Conservation (phyloP, 2,888 invertebrate genomes). For the Ophioninae sp. region DNA sequence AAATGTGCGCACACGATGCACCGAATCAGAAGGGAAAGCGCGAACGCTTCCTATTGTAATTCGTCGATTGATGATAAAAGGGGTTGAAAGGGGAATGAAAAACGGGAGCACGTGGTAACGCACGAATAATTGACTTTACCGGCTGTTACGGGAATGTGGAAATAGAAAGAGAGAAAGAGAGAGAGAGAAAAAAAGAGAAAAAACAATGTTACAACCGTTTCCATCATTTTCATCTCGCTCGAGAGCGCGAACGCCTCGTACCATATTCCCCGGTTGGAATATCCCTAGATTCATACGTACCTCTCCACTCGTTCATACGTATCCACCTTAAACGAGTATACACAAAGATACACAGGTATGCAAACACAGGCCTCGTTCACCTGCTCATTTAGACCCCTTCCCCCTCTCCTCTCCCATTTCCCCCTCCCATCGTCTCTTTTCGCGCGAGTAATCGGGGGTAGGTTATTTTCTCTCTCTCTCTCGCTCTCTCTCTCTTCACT, state of each 20-base stretch:
- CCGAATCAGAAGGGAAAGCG: slow-evolving; percentile 21
- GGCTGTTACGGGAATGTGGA: slow-evolving; percentile 45
- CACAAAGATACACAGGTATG: slow-evolving; percentile 5
- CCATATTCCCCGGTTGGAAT: slow-evolving; percentile 52
- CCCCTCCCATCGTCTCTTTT: not conserved
- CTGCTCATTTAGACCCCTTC: slow-evolving; percentile 29
- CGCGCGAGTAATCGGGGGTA: not conserved
- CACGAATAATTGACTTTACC: slow-evolving; percentile 53
- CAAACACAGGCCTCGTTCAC: slow-evolving; percentile 16
- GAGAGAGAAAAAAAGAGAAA: slow-evolving; percentile 64
- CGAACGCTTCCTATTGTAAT: slow-evolving; percentile 39
- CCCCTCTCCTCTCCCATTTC: not conserved
- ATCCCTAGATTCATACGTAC: slow-evolving; percentile 47
- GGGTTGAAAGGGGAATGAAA: slow-evolving; percentile 37
- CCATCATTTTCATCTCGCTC: slow-evolving; percentile 70
- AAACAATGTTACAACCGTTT: slow-evolving; percentile 74
- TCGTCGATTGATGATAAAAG: slow-evolving; percentile 42
- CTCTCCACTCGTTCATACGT: slow-evolving; percentile 51
- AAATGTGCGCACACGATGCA: not conserved
- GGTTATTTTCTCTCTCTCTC: not conserved
- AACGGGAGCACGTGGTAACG: slow-evolving; percentile 47
- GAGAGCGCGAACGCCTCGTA: slow-evolving; percentile 40
- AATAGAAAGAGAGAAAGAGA: slow-evolving; percentile 65
- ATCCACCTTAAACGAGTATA: not conserved
- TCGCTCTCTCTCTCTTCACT: not conserved